These are phyloP conservation scores for Muschampia plurimacula DNA, from an alignment of 2,888 invertebrate genomes.

Conservation along the genomic window DNA sequence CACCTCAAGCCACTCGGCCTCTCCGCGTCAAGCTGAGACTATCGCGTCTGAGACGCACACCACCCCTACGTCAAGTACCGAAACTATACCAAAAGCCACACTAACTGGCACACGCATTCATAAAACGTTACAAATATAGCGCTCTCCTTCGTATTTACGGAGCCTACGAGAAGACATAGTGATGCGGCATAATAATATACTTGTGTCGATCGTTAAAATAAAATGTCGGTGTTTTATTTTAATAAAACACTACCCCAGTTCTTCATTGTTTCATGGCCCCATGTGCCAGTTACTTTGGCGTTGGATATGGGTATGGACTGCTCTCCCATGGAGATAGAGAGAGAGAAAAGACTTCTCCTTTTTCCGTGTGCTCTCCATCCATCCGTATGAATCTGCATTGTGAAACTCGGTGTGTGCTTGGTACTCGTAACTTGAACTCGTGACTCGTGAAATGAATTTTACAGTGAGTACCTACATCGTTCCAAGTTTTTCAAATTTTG, in stretches of 20 bases:
- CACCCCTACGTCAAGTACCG: slow-evolving; percentile 81
- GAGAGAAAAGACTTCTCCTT: background rate
- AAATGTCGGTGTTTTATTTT: no score
- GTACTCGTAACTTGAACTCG: background rate
- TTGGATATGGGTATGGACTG: background rate
- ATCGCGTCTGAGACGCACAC: slow-evolving; percentile 76
- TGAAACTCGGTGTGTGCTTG: background rate
- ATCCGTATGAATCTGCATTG: background rate
- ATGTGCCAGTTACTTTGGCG: background rate
- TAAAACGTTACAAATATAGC: background rate
- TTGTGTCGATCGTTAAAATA: no score
- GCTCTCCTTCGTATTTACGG: no score
- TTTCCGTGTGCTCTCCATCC: background rate
- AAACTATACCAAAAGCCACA: slow-evolving; percentile 56
- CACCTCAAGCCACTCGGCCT: slow-evolving; percentile 86
- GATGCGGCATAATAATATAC: no score
- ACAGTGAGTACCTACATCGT: background rate
- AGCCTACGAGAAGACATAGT: no score
- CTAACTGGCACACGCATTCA: background rate
- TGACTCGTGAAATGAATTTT: background rate
- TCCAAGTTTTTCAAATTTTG: background rate
- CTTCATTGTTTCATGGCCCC: background rate
- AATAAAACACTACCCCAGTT: background rate
- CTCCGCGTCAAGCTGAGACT: slow-evolving; percentile 88
- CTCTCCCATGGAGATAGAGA: background rate